Conservation (phyloP, 2,888 invertebrate genomes). For the Gastracanthus pulcherrimus region DNA sequence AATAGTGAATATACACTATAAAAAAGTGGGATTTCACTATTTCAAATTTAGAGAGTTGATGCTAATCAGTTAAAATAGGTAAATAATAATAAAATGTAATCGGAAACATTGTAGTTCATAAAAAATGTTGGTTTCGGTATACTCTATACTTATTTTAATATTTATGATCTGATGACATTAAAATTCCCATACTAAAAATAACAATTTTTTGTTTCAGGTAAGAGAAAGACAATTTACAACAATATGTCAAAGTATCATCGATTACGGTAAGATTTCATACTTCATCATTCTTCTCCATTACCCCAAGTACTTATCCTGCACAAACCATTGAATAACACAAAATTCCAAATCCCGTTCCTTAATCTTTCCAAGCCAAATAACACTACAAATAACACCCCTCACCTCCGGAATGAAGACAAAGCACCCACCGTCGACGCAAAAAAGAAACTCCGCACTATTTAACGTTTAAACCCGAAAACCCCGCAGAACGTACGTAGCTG, state of each 20-base stretch:
- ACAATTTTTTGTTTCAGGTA: neutral
- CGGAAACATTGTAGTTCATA: no score
- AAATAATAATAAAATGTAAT: no score
- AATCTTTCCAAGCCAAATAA: neutral
- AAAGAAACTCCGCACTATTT: conserved; percentile 18
- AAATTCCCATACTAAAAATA: neutral
- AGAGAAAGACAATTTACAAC: neutral
- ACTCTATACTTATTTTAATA: no score
- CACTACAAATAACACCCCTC: no score
- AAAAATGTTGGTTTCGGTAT: no score
- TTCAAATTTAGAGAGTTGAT: neutral
- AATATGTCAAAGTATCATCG: no score
- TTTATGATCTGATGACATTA: no score
- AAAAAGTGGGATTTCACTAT: neutral
- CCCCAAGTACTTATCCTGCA: neutral
- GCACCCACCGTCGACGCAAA: neutral
- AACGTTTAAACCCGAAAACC: conserved; percentile 19
- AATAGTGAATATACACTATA: no score
- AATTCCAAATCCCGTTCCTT: neutral
- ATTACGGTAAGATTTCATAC: neutral
- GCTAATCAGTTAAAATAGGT: no score
- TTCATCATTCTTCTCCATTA: neutral
- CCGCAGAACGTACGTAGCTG: neutral
- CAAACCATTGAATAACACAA: neutral
- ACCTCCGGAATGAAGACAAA: conserved; percentile 1